Evolutionary conservation across 1,140 invertebrate species (phyloP).

Genomic region (Mya arenaria): DNA sequence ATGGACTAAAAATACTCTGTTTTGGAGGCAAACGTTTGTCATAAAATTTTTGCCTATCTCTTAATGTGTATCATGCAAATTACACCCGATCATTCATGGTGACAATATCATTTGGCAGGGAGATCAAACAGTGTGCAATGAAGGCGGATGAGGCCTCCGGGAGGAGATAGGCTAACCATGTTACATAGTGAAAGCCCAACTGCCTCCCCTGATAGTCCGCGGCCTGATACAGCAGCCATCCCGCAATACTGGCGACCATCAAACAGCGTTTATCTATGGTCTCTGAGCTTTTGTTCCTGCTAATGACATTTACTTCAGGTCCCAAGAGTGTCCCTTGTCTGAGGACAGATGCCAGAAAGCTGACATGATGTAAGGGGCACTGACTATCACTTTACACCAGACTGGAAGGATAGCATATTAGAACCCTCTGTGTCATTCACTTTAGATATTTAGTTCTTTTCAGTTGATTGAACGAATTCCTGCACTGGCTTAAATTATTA

Average conservation of each 20-base stretch:
- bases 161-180: constrained; percentile 40
- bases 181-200: constrained; percentile 30
- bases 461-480: no score
- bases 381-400: no score
- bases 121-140: constrained; percentile 38
- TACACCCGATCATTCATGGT: constrained; percentile 32
- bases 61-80: constrained; percentile 51
- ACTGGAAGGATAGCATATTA: no score
- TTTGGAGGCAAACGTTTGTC: neutral
- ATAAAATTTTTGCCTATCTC: constrained; percentile 43
- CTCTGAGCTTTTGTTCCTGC: constrained; percentile 26
- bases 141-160: constrained; percentile 12
- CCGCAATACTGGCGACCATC: neutral
- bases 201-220: constrained; percentile 7
- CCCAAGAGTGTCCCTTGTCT: constrained; percentile 11
- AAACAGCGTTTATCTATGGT: constrained; percentile 29
- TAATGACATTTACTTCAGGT: constrained; percentile 44
- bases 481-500: no score
- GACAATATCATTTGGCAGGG: constrained; percentile 33
- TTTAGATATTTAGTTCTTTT: no score
- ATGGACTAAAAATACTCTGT: neutral
- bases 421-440: no score
- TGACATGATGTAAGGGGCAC: no score
- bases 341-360: constrained; percentile 30
- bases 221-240: constrained; percentile 1